Evolutionary conservation across 2,113 vertebrate genomes (phyloP), one percentile per base, ranked within the genome.

Genomic region (Vidua chalybeata): DNA sequence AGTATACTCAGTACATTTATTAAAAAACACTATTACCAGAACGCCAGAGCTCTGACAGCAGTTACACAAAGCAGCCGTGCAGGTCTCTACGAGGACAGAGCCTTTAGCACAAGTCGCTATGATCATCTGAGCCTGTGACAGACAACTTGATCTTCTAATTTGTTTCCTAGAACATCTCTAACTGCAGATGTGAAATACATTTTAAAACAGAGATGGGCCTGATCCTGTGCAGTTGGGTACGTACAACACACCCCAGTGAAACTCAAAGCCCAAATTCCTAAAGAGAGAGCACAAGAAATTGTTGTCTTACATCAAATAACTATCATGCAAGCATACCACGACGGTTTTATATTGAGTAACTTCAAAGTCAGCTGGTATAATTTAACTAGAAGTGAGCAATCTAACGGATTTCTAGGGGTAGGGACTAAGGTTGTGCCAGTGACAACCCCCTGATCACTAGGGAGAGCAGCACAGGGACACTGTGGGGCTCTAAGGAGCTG

Each of bases 281-380:
- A 66, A 92, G 68, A 96, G 84, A 94, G 72, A 94, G 82, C 84
- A 96, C 79, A 35, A 91, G 71, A 96, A 81, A 63, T 89, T 89
- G 74, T 86, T 89, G 64, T 90, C 82, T 96, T 93, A 95, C 79
- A 88, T 45, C 87, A 61, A 81, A 49, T 83, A 94, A 66, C 75
- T 94, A 91, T 28, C 96, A 96, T 94, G 96, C 96, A 96, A 94
- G 76, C 79, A 92, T 85, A 96, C 59, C 75, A 94, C 24, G 0
- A 93, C 0, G 0, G 67, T 91, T 95, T 90, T 84, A 78, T 79
- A 91, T 41, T 51, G 73, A 88, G 59, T 83, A 90, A 87, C 72
- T 92, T 94, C 88, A 71, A 91, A 93, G 90, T 81, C 85, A 89
- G 93, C 52, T 89, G 85, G 71, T 88, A 86, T 39, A 72, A 72